phyloP scores from a whole-genome alignment of 1,140 invertebrate genomes.

The Patella vulgata region DNA sequence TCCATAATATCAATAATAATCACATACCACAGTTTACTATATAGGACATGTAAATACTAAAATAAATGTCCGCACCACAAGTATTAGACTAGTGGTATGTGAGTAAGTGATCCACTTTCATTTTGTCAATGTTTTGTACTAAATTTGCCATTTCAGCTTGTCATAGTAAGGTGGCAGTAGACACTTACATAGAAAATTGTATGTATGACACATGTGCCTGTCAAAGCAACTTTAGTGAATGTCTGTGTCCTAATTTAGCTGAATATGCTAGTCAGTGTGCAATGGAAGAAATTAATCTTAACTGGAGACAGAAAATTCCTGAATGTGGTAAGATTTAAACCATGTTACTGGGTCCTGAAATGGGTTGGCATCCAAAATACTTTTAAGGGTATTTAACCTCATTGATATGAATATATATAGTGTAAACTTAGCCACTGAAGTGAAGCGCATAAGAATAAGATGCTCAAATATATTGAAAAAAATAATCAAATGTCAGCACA shows the following conservation, averaged over 20 bases:
- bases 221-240: conserved; percentile 69
- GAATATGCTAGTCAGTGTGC: conserved; percentile 85
- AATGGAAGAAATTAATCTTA: conserved; percentile 74
- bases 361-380: neutral
- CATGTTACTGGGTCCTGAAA: neutral
- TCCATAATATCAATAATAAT: too few relatives aligned
- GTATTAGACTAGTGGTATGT: too few relatives aligned
- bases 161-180: conserved; percentile 81
- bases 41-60: too few relatives aligned
- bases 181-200: conserved; percentile 82
- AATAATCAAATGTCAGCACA: too few relatives aligned
- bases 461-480: too few relatives aligned
- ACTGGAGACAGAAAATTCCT: conserved; percentile 78
- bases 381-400: neutral
- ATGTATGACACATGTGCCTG: conserved; percentile 89
- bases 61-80: too few relatives aligned
- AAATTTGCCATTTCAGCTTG: too few relatives aligned
- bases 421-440: neutral
- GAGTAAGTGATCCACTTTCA: too few relatives aligned
- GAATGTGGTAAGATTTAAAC: conserved; percentile 75
- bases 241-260: conserved; percentile 83
- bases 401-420: neutral
- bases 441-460: too few relatives aligned
- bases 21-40: too few relatives aligned
- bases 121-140: too few relatives aligned